Percentiles rank a stretch among this genome's conserved stretches.
phyloP scores from a whole-genome alignment of 2,113 vertebrate species.

The Hypocryptadius cinnamomeus region DNA sequence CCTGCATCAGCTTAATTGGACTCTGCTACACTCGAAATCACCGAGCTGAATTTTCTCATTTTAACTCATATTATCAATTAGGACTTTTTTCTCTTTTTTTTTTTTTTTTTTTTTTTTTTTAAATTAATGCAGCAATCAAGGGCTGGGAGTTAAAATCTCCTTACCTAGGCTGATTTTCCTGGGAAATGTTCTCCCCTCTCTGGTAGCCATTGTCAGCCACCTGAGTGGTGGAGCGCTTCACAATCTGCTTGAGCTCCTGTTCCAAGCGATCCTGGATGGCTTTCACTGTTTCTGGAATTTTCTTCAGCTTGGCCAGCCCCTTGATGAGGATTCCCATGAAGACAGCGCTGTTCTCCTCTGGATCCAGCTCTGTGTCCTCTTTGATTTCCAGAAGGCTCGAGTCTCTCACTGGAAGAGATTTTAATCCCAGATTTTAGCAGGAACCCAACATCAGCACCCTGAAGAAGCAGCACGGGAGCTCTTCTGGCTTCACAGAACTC shows the following conservation, averaged over 20 bases:
- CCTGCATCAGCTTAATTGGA: background rate
- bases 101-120: too few species aligned
- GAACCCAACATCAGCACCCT: background rate
- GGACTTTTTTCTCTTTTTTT: background rate
- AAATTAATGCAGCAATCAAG: background rate
- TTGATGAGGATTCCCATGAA: conserved; percentile 98
- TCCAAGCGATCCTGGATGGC: conserved; percentile 94
- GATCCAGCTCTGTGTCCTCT: conserved; percentile 85
- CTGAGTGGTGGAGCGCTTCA: conserved; percentile 94
- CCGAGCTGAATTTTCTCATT: background rate
- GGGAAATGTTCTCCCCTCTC: conserved; percentile 83
- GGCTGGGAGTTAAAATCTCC: background rate
- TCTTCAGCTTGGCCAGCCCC: conserved; percentile 91
- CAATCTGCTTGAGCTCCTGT: conserved; percentile 94
- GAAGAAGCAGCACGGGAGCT: background rate
- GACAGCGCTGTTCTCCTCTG: conserved; percentile 89
- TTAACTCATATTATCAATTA: background rate
- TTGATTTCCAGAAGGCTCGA: conserved; percentile 77
- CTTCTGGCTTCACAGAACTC: background rate
- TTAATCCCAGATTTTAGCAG: background rate
- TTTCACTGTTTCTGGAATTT: conserved; percentile 92
- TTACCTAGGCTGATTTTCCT: conserved; percentile 92
- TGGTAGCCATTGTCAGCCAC: conserved; percentile 93
- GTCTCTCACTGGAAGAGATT: conserved; percentile 72
- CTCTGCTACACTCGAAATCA: background rate